Conservation (phyloP, 1,140 invertebrate species). For the Propsilocerus akamusi region DNA sequence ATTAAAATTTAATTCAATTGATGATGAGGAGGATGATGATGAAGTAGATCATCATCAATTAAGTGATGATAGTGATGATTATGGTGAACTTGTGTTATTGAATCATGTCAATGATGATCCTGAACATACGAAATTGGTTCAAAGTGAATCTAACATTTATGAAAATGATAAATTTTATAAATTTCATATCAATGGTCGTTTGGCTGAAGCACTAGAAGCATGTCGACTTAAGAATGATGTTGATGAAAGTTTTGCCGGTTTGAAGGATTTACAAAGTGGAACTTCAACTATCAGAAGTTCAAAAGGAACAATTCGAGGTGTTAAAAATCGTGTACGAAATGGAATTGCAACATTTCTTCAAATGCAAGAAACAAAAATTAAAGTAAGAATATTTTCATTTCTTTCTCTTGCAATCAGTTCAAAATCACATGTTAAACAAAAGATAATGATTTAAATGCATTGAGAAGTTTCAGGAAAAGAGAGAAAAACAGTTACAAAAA, state of each 20-base stretch:
- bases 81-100: conserved; percentile 5
- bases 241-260: conserved; percentile 56
- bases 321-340: conserved; percentile 81
- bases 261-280: conserved; percentile 51
- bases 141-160: conserved; percentile 41
- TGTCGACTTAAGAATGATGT: conserved; percentile 16
- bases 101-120: conserved; percentile 3
- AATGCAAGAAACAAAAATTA: conserved; percentile 46
- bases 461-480: not conserved
- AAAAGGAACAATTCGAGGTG: conserved; percentile 78
- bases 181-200: conserved; percentile 57
- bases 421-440: not conserved
- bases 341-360: conserved; percentile 87
- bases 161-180: conserved; percentile 60
- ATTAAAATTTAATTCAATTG: not conserved
- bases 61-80: conserved; percentile 7
- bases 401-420: too few species aligned
- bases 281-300: conserved; percentile 67
- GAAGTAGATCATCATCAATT: conserved; percentile 1
- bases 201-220: conserved; percentile 19
- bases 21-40: not conserved
- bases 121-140: conserved; percentile 25
- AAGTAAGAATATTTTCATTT: conserved; percentile 44
- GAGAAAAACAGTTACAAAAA: not conserved
- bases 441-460: not conserved